These are phyloP conservation scores for Mormyrus iriodes DNA, from an alignment of 2,113 vertebrate genomes.

Conservation along the genomic window DNA sequence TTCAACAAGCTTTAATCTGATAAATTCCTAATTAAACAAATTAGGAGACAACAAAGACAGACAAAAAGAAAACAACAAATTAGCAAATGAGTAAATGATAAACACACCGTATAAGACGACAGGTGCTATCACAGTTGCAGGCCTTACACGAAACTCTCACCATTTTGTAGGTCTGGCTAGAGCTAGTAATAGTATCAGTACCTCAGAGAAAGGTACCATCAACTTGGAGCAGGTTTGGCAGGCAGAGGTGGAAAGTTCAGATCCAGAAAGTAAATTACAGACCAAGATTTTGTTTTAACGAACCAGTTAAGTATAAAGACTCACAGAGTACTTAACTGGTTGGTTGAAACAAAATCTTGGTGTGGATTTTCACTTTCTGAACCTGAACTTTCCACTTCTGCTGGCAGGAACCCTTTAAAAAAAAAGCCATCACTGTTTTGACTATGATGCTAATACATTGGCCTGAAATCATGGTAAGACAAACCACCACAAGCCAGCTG, in stretches of 20 bases:
- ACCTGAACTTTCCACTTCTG: no score
- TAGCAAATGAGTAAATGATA: not conserved
- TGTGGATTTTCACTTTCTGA: no score
- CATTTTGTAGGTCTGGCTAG: not conserved
- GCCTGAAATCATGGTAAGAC: not conserved
- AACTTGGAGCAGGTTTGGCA: not conserved
- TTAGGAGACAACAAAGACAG: not conserved
- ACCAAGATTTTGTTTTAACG: no score
- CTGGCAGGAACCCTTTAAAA: not conserved
- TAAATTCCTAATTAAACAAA: slow-evolving; percentile 45
- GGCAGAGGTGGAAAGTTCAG: no score
- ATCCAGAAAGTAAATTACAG: no score
- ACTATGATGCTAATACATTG: not conserved
- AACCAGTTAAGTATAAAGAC: no score
- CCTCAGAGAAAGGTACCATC: not conserved
- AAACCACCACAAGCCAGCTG: not conserved
- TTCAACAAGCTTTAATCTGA: slow-evolving; percentile 34
- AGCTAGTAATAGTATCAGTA: not conserved
- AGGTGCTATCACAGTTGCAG: not conserved
- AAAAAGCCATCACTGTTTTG: not conserved
- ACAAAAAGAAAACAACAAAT: not conserved
- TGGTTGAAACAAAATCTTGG: no score
- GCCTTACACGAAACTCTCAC: not conserved
- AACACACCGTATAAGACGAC: not conserved
- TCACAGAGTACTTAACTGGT: no score